Evolutionary conservation across 2,113 vertebrate species (phyloP).

Genomic region (Hyla sarda): DNA sequence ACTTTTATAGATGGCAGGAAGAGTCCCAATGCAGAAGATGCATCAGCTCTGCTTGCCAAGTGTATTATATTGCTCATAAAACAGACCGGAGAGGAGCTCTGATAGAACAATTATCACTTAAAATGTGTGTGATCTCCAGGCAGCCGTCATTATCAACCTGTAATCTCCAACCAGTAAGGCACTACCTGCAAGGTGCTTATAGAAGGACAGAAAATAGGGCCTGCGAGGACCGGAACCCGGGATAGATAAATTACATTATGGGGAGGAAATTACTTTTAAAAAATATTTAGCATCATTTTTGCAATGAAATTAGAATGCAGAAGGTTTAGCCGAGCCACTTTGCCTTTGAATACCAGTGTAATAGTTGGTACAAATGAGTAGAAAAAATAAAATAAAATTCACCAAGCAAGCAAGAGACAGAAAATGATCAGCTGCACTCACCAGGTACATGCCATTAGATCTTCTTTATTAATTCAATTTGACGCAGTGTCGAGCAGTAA

Average conservation of each 20-base stretch:
- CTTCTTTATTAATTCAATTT: too few species aligned
- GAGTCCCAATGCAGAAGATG: constrained; percentile 56
- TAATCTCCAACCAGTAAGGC: constrained; percentile 50
- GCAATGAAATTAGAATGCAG: background rate
- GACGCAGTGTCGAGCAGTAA: too few species aligned
- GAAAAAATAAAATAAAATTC: background rate
- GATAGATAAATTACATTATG: background rate
- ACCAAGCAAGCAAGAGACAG: too few species aligned
- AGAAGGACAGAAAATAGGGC: constrained; percentile 1
- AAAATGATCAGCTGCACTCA: too few species aligned
- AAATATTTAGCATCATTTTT: background rate
- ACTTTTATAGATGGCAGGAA: constrained; percentile 53
- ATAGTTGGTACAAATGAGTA: background rate
- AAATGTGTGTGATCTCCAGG: constrained; percentile 54
- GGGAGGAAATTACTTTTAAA: background rate
- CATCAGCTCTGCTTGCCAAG: constrained; percentile 52
- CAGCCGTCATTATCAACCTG: constrained; percentile 60
- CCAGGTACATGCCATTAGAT: too few species aligned
- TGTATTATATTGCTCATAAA: constrained; percentile 53
- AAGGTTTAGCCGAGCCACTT: background rate
- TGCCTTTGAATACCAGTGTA: background rate
- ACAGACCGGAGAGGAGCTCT: constrained; percentile 43
- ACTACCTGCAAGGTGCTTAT: constrained; percentile 30
- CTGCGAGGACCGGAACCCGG: background rate
- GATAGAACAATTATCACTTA: constrained; percentile 57